Conservation (phyloP, 2,797 vertebrate genomes). For the Melanotaenia pygmaea region DNA sequence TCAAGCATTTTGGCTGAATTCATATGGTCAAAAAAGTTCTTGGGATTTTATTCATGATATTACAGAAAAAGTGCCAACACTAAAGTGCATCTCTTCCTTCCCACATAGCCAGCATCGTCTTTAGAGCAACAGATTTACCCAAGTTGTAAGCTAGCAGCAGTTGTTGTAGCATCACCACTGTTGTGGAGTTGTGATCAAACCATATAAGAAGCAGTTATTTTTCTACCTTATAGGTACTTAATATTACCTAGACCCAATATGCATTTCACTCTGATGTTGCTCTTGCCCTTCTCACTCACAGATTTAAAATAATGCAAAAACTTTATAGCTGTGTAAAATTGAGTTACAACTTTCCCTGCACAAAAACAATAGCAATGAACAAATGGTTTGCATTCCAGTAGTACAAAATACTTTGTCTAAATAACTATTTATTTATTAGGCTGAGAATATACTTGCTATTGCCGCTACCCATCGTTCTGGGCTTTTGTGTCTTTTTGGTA, state of each 20-base stretch:
- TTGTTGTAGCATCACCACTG: not conserved
- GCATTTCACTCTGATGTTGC: not conserved
- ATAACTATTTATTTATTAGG: not conserved
- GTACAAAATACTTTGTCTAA: not conserved
- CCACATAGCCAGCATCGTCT: not conserved
- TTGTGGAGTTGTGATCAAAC: not conserved
- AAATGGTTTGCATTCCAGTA: not conserved
- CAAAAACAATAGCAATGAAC: not conserved
- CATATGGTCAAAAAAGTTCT: not conserved
- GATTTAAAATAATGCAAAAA: not conserved
- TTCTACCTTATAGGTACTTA: not conserved
- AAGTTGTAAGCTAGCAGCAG: not conserved
- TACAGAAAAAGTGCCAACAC: not conserved
- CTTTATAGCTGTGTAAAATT: not conserved
- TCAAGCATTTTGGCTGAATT: not conserved
- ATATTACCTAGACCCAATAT: not conserved
- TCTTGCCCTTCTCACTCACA: not conserved
- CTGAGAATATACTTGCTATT: too few relatives aligned
- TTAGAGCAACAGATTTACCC: not conserved
- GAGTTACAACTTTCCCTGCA: not conserved
- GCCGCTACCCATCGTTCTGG: too few relatives aligned
- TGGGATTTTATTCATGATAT: not conserved
- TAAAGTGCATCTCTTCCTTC: not conserved
- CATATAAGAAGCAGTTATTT: not conserved
- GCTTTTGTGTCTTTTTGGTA: too few relatives aligned